Percentiles rank a stretch among this genome's conserved stretches.
Conservation (phyloP, 2,113 vertebrate genomes). For the Rhinichthys klamathensis region DNA sequence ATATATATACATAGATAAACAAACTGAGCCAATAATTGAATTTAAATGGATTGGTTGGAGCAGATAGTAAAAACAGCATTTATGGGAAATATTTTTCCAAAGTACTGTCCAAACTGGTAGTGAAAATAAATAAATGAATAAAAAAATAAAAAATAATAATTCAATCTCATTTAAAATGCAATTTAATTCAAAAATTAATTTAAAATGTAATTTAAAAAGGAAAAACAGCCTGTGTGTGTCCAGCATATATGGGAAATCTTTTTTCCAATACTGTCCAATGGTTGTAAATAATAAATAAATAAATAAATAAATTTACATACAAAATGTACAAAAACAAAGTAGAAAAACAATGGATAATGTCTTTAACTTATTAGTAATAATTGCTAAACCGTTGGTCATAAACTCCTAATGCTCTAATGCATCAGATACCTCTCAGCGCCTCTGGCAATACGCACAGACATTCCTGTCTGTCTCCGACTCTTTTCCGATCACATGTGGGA, state of each 20-base stretch:
- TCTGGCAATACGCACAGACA: constrained; percentile 36
- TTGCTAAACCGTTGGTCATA: not conserved
- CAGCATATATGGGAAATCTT: not conserved
- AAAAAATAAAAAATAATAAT: too few species aligned
- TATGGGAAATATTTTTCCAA: too few species aligned
- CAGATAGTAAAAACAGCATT: too few species aligned
- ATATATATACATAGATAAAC: not conserved
- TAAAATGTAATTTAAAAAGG: not conserved
- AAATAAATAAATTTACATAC: too few species aligned
- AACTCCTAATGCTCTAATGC: not conserved
- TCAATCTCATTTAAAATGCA: too few species aligned
- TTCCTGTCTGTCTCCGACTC: constrained; percentile 26
- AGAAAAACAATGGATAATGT: not conserved
- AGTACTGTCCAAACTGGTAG: too few species aligned
- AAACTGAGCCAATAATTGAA: not conserved
- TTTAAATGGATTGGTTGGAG: too few species aligned
- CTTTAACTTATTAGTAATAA: not conserved
- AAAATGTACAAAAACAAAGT: not conserved
- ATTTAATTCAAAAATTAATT: not conserved
- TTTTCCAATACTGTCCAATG: not conserved
- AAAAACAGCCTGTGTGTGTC: too few species aligned
- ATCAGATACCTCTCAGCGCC: constrained; percentile 14
- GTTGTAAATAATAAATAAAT: too few species aligned
- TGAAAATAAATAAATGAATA: not conserved
- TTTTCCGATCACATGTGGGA: constrained; percentile 6